A percentile compares a stretch with the other conserved stretches of the same genome.
Evolutionary conservation across 2,797 vertebrate species (phyloP).

Genomic region (Pempheris klunzingeri): DNA sequence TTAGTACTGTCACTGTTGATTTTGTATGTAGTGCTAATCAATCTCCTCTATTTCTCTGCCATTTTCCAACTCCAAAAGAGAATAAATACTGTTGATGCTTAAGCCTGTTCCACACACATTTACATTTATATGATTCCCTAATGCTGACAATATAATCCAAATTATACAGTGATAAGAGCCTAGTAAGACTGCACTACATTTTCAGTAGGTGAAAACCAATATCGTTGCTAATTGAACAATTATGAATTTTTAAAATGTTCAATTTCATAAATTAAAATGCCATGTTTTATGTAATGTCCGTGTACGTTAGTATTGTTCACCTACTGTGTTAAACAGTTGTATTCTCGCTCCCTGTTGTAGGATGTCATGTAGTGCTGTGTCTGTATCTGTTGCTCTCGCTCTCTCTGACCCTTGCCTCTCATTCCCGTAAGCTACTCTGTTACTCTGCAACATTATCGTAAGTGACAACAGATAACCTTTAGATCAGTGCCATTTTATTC

Average conservation of each 20-base stretch:
- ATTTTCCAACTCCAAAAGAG: background rate
- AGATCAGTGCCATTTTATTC: background rate
- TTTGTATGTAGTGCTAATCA: constrained; percentile 18
- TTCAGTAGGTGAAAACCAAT: background rate
- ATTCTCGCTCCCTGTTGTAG: background rate
- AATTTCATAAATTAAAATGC: background rate
- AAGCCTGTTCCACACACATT: background rate
- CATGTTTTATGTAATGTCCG: background rate
- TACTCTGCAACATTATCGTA: background rate
- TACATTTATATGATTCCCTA: background rate
- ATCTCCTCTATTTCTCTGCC: background rate
- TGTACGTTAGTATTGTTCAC: background rate
- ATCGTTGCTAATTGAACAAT: background rate
- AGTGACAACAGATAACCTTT: background rate
- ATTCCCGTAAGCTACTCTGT: constrained; percentile 14
- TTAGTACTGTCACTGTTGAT: constrained; percentile 1
- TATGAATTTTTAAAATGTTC: too few relatives aligned
- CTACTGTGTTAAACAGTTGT: background rate
- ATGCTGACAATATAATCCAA: background rate
- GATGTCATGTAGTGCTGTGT: background rate
- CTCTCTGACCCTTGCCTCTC: constrained; percentile 18
- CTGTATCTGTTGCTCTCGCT: constrained; percentile 35
- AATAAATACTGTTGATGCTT: background rate
- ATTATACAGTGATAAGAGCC: background rate
- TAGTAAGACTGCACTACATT: background rate